Evolutionary conservation across 1,140 invertebrate genomes (phyloP), one percentile per base, ranked within the genome.

Genomic region (Drosophila tristis): DNA sequence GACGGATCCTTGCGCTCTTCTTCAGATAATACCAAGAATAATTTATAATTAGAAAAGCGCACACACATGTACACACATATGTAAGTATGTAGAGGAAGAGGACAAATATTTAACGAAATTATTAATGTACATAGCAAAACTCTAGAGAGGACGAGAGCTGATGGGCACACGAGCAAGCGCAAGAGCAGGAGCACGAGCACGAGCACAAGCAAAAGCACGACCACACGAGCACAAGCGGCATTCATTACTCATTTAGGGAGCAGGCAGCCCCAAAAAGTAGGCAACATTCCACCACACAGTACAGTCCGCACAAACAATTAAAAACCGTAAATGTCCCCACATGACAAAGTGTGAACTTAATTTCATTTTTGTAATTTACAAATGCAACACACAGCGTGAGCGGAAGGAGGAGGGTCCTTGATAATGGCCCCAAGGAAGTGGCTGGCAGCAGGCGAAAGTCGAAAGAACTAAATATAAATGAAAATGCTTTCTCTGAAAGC

Each of bases 321-420:
- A 87, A 87, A 80, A 74, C 84, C 84, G 72, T 89, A 87, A 87
- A 90, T 87, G 84, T 87, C 84, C 84, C 85, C 84, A 89, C 84
- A 87, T 87, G 84, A 87, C 84, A 87, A 89, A 89, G 84, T 87
- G 84, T 87, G 84, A 87, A 87, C 84, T 87, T 87, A 87, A 87
- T 87, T 87, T 87, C 84, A 87, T 87, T 87, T 87, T 89, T 89
- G 84, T 80, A 89, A 89, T 87, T 89, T 89, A 84, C 84, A 87
- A 77, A 87, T 86, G 81, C 74, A 86, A 78, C 74, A 74, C 72
- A 43, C 15, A 31, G 61, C 2, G 20, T 25, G 25, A 65, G 29
- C 26, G 3, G 42, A 9, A 15, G 23, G 39, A 15, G 57, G 20
- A 35, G 43, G 8, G 39, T 48, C 16, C 23, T 60, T 76, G 72